A percentile compares a stretch with the other conserved stretches of the same genome.
Evolutionary conservation across 2,888 invertebrate genomes (phyloP).

Genomic region (Drosophila quinaria): DNA sequence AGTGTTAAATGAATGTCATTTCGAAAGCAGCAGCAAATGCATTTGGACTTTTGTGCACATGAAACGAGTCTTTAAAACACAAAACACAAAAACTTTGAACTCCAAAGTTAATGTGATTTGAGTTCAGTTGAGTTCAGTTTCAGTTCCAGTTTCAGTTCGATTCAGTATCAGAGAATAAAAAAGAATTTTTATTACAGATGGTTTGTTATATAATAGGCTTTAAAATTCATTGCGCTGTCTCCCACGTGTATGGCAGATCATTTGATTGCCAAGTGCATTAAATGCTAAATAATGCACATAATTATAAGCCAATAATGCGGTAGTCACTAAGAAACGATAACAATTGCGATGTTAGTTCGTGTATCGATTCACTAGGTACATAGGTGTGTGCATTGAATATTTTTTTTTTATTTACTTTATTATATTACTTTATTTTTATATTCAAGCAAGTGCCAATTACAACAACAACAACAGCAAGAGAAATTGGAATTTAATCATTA

Average conservation of each 20-base stretch:
- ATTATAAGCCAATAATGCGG: constrained; percentile 65
- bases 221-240: constrained; percentile 25
- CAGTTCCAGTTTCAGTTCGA: neutral
- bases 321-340: constrained; percentile 43
- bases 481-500: constrained; percentile 46
- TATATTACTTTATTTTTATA: constrained; percentile 18
- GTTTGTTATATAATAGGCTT: constrained; percentile 18
- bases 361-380: constrained; percentile 10
- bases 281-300: constrained; percentile 79
- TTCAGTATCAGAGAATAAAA: neutral
- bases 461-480: constrained; percentile 8
- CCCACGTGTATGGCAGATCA: constrained; percentile 34
- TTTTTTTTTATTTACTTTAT: constrained; percentile 5
- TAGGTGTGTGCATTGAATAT: constrained; percentile 10
- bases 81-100: constrained; percentile 36
- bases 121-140: constrained; percentile 7
- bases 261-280: constrained; percentile 41
- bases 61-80: neutral
- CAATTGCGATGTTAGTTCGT: constrained; percentile 11
- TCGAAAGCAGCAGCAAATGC: constrained; percentile 23
- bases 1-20: constrained; percentile 42
- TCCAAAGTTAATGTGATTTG: constrained; percentile 18
- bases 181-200: constrained; percentile 1
- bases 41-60: constrained; percentile 3
- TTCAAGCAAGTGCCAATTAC: constrained; percentile 24